These are phyloP conservation scores for Bombus huntii DNA, from an alignment of 1,140 invertebrate genomes.

Conservation along the genomic window DNA sequence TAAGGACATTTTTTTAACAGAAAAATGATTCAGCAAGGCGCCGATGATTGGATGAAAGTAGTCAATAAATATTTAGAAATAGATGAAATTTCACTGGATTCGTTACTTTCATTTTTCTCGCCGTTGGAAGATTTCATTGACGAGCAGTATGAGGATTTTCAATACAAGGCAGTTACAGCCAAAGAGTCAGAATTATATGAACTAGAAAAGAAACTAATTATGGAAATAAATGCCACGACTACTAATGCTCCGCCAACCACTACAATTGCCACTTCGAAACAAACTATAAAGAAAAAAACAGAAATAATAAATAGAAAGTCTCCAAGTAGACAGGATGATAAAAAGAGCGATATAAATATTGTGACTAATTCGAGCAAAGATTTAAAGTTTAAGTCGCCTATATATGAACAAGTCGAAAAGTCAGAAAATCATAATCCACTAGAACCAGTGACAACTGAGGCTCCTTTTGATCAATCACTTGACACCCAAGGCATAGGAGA, in stretches of 20 bases:
- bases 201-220: slow-evolving; percentile 47
- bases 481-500: not conserved
- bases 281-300: not conserved
- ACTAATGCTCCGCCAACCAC: slow-evolving; percentile 52
- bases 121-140: slow-evolving; percentile 73
- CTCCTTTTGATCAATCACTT: slow-evolving; percentile 16
- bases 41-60: slow-evolving; percentile 65
- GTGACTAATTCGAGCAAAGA: slow-evolving; percentile 2
- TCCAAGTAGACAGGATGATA: not conserved
- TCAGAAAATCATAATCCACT: not conserved
- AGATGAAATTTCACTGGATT: slow-evolving; percentile 56
- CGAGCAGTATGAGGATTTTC: slow-evolving; percentile 56
- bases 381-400: slow-evolving; percentile 28
- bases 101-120: slow-evolving; percentile 70
- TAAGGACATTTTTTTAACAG: slow-evolving; percentile 52
- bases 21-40: slow-evolving; percentile 68
- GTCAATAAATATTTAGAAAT: slow-evolving; percentile 68
- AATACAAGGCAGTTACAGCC: slow-evolving; percentile 46
- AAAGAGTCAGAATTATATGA: slow-evolving; percentile 68
- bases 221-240: slow-evolving; percentile 42
- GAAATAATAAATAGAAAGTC: not conserved
- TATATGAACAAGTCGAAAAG: slow-evolving; percentile 19
- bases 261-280: not conserved
- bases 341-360: slow-evolving; percentile 2
- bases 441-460: not conserved